phyloP scores from a whole-genome alignment of 1,140 invertebrate genomes.

The Antheraea pernyi region DNA sequence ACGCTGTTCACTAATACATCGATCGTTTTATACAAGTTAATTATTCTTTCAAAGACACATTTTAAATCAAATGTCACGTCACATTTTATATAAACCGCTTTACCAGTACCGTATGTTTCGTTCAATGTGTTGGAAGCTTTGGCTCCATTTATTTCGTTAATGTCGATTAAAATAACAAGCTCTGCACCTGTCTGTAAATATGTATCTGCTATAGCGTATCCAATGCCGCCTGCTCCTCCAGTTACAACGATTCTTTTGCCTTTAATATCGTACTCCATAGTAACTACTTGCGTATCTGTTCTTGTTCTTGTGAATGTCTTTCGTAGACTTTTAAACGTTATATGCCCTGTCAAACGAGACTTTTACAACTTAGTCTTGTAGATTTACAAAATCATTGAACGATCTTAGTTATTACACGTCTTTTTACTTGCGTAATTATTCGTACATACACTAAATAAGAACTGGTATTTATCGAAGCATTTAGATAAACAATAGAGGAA shows the following conservation, averaged over 20 bases:
- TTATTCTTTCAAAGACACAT: constrained; percentile 57
- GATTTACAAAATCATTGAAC: too few species aligned
- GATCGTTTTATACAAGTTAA: constrained; percentile 66
- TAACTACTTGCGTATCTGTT: too few species aligned
- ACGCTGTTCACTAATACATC: constrained; percentile 84
- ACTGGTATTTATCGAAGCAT: too few species aligned
- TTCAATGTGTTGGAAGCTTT: constrained; percentile 55
- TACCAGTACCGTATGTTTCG: constrained; percentile 69
- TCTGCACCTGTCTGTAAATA: constrained; percentile 43
- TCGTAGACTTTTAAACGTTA: too few species aligned
- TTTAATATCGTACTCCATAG: constrained; percentile 27
- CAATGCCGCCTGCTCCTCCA: constrained; percentile 47
- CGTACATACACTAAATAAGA: too few species aligned
- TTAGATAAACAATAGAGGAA: too few species aligned
- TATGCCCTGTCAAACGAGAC: too few species aligned
- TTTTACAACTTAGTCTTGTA: too few species aligned
- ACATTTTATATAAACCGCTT: constrained; percentile 69
- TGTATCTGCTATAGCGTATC: constrained; percentile 40
- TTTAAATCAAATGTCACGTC: constrained; percentile 74
- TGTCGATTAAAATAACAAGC: constrained; percentile 59
- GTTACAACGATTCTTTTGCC: constrained; percentile 49
- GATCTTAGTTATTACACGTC: too few species aligned
- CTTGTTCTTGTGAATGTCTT: too few species aligned
- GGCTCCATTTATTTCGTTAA: constrained; percentile 44
- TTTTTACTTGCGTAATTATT: too few species aligned